Conservation (phyloP, 1,140 invertebrate genomes). For the Bombus picipes region DNA sequence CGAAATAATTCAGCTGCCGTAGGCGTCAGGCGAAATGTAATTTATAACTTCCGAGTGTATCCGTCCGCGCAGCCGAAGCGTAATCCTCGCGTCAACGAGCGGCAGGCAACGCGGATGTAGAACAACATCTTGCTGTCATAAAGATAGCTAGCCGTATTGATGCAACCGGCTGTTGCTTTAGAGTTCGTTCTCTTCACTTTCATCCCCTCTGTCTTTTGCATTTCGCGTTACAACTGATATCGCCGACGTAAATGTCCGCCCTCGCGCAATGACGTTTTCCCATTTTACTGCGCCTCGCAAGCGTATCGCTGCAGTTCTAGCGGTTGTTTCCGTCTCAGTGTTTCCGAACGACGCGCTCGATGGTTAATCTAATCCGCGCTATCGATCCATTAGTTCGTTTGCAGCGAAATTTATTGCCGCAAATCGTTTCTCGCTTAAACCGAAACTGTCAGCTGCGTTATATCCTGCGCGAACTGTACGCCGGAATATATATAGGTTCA, state of each 20-base stretch:
- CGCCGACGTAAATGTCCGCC: conserved; percentile 24
- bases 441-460: not conserved
- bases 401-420: not conserved
- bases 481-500: too few species aligned
- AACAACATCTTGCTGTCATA: conserved; percentile 47
- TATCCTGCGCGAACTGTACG: not conserved
- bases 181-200: too few species aligned
- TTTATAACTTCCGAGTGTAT: conserved; percentile 40
- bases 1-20: not conserved
- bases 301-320: not conserved
- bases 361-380: conserved; percentile 7
- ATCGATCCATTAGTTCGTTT: conserved; percentile 6
- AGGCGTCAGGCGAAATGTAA: conserved; percentile 29
- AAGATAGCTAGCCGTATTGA: conserved; percentile 53
- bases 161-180: not conserved
- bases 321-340: not conserved
- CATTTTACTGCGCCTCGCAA: conserved; percentile 15
- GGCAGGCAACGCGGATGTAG: conserved; percentile 12
- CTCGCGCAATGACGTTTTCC: conserved; percentile 8
- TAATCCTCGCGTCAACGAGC: conserved; percentile 18
- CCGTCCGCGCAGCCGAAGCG: not conserved
- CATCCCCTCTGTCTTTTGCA: not conserved
- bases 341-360: not conserved
- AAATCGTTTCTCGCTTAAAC: not conserved
- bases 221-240: not conserved